A percentile compares a stretch with the other conserved stretches of the same genome.
These are phyloP conservation scores for Dryobotodes eremita DNA, from an alignment of 2,888 invertebrate species.

Conservation along the genomic window DNA sequence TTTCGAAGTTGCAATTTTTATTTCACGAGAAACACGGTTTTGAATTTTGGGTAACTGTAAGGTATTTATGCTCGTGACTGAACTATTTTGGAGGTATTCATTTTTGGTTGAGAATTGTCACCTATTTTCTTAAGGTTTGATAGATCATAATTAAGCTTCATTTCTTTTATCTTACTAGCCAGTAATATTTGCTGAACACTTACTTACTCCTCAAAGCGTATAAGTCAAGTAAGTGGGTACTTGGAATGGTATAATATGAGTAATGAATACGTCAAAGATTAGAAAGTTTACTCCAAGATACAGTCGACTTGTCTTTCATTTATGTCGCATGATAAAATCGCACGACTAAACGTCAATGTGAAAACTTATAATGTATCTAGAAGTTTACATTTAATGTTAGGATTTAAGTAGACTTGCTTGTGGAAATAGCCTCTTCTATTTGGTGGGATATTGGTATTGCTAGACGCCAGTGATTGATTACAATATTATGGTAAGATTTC, in stretches of 20 bases:
- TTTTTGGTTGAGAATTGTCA: too few relatives aligned
- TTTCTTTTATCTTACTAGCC: constrained; percentile 2
- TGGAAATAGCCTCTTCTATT: not conserved
- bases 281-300: constrained; percentile 62
- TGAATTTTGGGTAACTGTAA: too few relatives aligned
- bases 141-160: constrained; percentile 4
- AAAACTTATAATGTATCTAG: constrained; percentile 37
- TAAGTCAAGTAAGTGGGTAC: constrained; percentile 45
- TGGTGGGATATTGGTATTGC: not conserved
- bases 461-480: not conserved
- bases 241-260: constrained; percentile 54
- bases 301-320: constrained; percentile 52
- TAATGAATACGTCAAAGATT: constrained; percentile 59
- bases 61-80: too few relatives aligned
- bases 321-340: constrained; percentile 65
- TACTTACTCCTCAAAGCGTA: constrained; percentile 35
- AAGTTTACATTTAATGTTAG: constrained; percentile 33
- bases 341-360: constrained; percentile 58
- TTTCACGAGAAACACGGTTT: too few relatives aligned
- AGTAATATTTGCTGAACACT: constrained; percentile 49
- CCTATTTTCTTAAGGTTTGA: too few relatives aligned
- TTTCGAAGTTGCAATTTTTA: too few relatives aligned
- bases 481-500: not conserved
- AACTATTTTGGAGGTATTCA: too few relatives aligned
- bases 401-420: constrained; percentile 14